Percentiles rank a stretch among this genome's conserved stretches.
These are phyloP conservation scores for Solea senegalensis DNA, from an alignment of 2,113 vertebrate species.

Conservation along the genomic window DNA sequence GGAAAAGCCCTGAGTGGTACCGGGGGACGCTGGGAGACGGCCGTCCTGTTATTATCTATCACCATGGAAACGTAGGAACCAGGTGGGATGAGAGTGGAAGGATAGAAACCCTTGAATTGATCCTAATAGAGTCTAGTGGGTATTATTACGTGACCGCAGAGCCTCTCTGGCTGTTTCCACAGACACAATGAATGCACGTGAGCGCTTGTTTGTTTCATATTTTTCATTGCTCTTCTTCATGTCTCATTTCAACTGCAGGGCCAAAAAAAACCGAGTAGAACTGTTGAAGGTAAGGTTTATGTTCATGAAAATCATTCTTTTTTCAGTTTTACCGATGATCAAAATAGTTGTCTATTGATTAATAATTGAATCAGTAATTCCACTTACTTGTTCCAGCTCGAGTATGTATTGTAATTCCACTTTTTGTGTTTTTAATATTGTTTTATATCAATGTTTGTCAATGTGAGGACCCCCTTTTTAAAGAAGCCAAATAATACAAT, in stretches of 20 bases:
- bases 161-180: constrained; percentile 16
- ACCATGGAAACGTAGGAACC: constrained; percentile 87
- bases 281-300: constrained; percentile 83
- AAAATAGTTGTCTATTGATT: too few species aligned
- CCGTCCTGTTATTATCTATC: constrained; percentile 86
- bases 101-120: constrained; percentile 48
- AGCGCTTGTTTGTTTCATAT: constrained; percentile 26
- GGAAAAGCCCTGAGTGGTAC: constrained; percentile 82
- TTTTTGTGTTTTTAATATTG: too few species aligned
- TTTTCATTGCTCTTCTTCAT: constrained; percentile 14
- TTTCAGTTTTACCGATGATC: neutral
- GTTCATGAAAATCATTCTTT: neutral
- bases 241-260: constrained; percentile 76
- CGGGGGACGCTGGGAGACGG: constrained; percentile 81
- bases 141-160: constrained; percentile 37
- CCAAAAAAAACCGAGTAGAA: constrained; percentile 78
- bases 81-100: constrained; percentile 75
- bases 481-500: too few species aligned
- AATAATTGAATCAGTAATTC: too few species aligned
- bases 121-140: constrained; percentile 60
- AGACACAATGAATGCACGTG: constrained; percentile 12
- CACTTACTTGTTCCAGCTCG: too few species aligned
- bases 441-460: too few species aligned
- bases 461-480: too few species aligned
- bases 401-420: too few species aligned